These are phyloP conservation scores for Chydorus sphaericus DNA, from an alignment of 2,888 invertebrate species.

Conservation along the genomic window DNA sequence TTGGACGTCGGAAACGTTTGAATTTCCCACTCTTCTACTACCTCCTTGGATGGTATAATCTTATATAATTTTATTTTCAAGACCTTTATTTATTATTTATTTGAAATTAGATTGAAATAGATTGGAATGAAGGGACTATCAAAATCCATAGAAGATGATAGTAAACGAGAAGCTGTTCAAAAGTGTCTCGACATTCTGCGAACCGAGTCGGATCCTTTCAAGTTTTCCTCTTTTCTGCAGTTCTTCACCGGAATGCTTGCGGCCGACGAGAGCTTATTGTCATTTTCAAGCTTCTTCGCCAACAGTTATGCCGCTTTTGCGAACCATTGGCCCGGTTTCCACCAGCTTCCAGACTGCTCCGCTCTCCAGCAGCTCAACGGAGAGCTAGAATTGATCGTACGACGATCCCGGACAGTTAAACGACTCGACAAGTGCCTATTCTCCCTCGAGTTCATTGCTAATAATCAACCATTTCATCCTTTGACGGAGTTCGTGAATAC, in stretches of 20 bases:
- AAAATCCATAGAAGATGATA: not conserved
- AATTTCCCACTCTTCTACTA: not conserved
- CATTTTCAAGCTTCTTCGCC: not conserved
- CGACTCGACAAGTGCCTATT: conserved; percentile 12
- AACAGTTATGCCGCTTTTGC: not conserved
- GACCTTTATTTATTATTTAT: not conserved
- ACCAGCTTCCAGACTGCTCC: not conserved
- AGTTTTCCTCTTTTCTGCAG: not conserved
- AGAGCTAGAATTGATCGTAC: conserved; percentile 1
- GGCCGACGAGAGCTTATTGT: not conserved
- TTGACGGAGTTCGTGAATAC: not conserved
- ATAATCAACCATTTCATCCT: conserved; percentile 5
- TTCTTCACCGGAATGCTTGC: not conserved
- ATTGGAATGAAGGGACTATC: not conserved
- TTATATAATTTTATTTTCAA: not conserved
- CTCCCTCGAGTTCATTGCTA: not conserved
- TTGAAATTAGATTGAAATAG: not conserved
- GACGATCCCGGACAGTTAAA: not conserved
- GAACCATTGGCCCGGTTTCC: not conserved
- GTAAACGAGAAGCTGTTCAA: not conserved
- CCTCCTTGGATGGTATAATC: conserved; percentile 1
- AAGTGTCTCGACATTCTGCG: not conserved
- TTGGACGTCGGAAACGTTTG: not conserved
- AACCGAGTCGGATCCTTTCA: not conserved
- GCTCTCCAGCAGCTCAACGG: not conserved